Conservation (phyloP, 2,888 invertebrate genomes). For the Drosophila stalkeri region DNA sequence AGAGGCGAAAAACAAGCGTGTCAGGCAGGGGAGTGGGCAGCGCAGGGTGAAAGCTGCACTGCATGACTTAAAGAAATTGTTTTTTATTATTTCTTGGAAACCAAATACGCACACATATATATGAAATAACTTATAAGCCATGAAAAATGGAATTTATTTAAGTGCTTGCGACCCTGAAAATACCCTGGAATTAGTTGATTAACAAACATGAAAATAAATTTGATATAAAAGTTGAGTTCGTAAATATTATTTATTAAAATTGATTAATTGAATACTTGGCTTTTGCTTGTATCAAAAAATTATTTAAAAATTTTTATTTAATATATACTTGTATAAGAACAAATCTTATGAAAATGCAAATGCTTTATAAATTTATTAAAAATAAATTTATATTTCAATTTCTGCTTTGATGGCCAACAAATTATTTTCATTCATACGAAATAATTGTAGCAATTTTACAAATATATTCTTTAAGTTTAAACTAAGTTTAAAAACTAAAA, state of each 20-base stretch:
- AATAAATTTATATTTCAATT: no score
- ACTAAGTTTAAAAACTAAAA: neutral
- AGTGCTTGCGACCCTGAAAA: slow-evolving; percentile 1
- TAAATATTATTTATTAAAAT: neutral
- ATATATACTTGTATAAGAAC: no score
- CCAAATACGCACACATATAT: slow-evolving; percentile 27
- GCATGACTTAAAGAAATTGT: slow-evolving; percentile 57
- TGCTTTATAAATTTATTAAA: no score
- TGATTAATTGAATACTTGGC: no score
- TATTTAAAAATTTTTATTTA: no score
- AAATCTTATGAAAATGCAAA: no score
- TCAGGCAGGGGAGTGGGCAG: slow-evolving; percentile 9
- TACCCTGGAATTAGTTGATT: slow-evolving; percentile 22
- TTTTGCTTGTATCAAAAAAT: no score
- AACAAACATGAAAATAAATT: neutral
- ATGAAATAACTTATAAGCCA: slow-evolving; percentile 42
- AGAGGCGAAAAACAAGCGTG: neutral
- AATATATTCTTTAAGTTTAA: neutral
- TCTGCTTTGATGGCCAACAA: no score
- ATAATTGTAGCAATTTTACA: no score
- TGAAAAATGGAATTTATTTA: slow-evolving; percentile 6
- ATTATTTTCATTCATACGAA: no score
- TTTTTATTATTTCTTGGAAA: slow-evolving; percentile 58
- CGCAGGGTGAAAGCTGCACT: slow-evolving; percentile 51
- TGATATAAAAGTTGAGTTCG: neutral